These are phyloP conservation scores for Anseranas semipalmata DNA, from an alignment of 2,113 vertebrate species.

Conservation along the genomic window DNA sequence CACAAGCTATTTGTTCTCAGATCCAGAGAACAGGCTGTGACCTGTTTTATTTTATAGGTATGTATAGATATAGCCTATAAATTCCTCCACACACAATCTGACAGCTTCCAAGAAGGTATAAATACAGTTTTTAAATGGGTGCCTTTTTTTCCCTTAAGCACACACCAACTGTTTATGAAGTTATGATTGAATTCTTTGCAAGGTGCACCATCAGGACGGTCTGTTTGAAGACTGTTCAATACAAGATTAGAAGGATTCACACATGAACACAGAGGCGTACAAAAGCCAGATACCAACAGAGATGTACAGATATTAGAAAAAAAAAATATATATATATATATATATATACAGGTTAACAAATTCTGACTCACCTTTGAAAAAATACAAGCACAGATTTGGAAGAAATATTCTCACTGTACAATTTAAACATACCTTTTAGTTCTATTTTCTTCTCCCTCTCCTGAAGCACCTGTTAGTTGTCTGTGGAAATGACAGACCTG, in stretches of 20 bases:
- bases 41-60: not conserved
- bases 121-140: not conserved
- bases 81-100: not conserved
- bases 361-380: not conserved
- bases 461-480: not conserved
- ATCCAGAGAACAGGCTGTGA: not conserved
- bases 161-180: not conserved
- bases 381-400: not conserved
- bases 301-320: not conserved
- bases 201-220: not conserved
- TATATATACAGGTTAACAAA: no score
- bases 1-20: not conserved
- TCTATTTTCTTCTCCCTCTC: not conserved
- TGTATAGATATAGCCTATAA: not conserved
- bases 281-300: not conserved
- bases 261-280: not conserved
- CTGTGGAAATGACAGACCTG: not conserved
- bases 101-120: not conserved
- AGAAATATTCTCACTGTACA: not conserved
- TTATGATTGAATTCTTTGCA: not conserved
- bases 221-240: not conserved
- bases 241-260: not conserved
- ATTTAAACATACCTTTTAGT: not conserved
- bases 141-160: not conserved
- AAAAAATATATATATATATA: not conserved